Evolutionary conservation across 2,888 invertebrate genomes (phyloP), one percentile per base, ranked within the genome.

Genomic region (Noctua comes): DNA sequence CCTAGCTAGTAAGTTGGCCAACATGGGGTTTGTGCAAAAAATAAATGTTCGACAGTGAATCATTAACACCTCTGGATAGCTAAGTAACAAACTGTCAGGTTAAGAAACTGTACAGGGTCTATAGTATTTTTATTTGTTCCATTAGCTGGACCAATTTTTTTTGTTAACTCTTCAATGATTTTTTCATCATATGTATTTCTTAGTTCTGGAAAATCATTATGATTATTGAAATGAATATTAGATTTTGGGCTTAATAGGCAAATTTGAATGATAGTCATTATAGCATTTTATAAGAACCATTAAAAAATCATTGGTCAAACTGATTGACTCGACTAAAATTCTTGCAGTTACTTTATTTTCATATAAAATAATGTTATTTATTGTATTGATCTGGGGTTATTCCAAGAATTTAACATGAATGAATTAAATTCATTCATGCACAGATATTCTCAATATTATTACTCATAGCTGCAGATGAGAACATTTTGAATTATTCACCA

Each of bases 401-500:
- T 57, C 54, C 27, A 18, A 27, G 54, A 57, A 79, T 51, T 27
- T 1, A 59, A 21, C 10, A 68, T 83, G 59, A 54, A 48, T 68
- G 16, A 54, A 77, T 62, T 62, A 18, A 18, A 62, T 83, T 77
- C 1, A 75, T 80, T 80, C n/a, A 66, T 54, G 0, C 18, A 16
- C 21, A 13, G 18, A 48, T 70, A 40, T 78, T 68, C 46, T 36
- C 4, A 68, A 73, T 68, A 73, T 21, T 68, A 68, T 80, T 68
- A 74, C 62, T 80, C 80, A 80, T 57, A 18, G 46, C 21, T 46
- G 16, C 21, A 21, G 68, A 80, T 80, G 68, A 73, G 59, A 68
- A 46, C 68, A 80, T 68, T 66, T 79, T 79, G 31, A 68, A 73
- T 82, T 71, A 77, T 78, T 82, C 78, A 83, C 71, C 11, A 70